A percentile compares a stretch with the other conserved stretches of the same genome.
These are phyloP conservation scores for Halcyon chelicuti DNA, from an alignment of 2,797 vertebrate species.

Conservation along the genomic window DNA sequence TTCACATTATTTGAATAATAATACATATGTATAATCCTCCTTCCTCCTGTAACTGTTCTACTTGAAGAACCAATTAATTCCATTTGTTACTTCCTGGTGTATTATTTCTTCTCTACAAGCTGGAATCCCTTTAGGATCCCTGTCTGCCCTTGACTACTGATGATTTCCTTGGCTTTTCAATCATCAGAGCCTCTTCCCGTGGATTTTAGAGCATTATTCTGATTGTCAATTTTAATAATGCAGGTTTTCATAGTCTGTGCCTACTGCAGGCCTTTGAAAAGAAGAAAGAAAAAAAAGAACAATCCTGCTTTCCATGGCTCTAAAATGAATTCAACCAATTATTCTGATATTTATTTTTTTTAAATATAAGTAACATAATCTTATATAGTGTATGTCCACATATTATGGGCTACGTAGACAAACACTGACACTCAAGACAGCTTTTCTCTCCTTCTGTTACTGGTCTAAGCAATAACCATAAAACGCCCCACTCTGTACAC, in stretches of 20 bases:
- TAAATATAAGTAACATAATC: not conserved
- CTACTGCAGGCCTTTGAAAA: not conserved
- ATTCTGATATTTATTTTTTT: not conserved
- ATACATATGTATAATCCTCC: constrained; percentile 74
- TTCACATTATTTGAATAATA: constrained; percentile 72
- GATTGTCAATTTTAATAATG: constrained; percentile 61
- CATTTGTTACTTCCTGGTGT: constrained; percentile 75
- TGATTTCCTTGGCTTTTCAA: constrained; percentile 69
- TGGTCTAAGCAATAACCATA: not conserved
- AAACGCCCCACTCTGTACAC: not conserved
- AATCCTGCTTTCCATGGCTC: not conserved
- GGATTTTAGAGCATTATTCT: constrained; percentile 38
- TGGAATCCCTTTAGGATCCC: constrained; percentile 70
- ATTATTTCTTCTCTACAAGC: constrained; percentile 56
- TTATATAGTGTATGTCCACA: not conserved
- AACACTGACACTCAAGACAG: not conserved
- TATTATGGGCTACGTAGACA: not conserved
- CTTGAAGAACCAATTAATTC: constrained; percentile 78
- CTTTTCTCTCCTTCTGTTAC: not conserved
- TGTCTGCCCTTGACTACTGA: constrained; percentile 63
- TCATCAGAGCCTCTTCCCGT: constrained; percentile 18
- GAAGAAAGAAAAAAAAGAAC: not conserved
- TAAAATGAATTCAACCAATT: not conserved
- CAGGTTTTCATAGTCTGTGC: not conserved
- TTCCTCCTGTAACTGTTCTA: constrained; percentile 73